Percentiles rank a stretch among this genome's conserved stretches.
Evolutionary conservation across 2,797 vertebrate species (phyloP).

Genomic region (Gymnocypris eckloni): DNA sequence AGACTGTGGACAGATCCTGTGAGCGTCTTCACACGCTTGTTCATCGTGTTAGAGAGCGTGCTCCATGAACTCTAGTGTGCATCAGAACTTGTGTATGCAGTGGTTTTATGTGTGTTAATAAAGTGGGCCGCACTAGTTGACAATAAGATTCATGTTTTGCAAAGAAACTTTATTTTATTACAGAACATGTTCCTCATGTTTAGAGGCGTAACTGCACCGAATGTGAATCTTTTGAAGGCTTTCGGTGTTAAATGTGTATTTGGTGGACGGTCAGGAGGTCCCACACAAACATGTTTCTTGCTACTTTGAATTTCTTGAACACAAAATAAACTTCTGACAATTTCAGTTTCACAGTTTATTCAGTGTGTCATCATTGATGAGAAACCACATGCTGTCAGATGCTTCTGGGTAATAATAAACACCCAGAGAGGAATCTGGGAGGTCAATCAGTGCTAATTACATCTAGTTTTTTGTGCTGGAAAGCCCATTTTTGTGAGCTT

Average conservation of each 20-base stretch:
- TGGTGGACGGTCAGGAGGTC: not conserved
- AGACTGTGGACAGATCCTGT: too few species aligned
- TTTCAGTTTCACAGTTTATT: not conserved
- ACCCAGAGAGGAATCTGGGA: too few species aligned
- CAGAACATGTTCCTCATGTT: not conserved
- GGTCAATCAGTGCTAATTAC: too few species aligned
- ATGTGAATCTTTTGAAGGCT: not conserved
- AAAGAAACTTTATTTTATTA: not conserved
- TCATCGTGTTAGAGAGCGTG: not conserved
- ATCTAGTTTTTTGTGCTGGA: too few species aligned
- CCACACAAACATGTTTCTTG: not conserved
- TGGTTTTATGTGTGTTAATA: slow-evolving; percentile 17
- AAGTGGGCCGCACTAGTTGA: not conserved
- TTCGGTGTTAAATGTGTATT: not conserved
- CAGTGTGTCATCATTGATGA: not conserved
- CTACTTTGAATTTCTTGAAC: not conserved
- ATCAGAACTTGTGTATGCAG: not conserved
- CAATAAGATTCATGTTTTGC: not conserved
- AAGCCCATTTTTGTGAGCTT: too few species aligned
- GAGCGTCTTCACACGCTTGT: slow-evolving; percentile 54
- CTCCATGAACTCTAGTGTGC: not conserved
- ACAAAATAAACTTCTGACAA: not conserved
- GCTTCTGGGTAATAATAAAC: not conserved
- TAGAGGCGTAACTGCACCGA: not conserved
- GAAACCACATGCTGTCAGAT: not conserved